Evolutionary conservation across 2,888 invertebrate genomes (phyloP), one percentile per base, ranked within the genome.

Genomic region (Brachynemurus nebulosus): DNA sequence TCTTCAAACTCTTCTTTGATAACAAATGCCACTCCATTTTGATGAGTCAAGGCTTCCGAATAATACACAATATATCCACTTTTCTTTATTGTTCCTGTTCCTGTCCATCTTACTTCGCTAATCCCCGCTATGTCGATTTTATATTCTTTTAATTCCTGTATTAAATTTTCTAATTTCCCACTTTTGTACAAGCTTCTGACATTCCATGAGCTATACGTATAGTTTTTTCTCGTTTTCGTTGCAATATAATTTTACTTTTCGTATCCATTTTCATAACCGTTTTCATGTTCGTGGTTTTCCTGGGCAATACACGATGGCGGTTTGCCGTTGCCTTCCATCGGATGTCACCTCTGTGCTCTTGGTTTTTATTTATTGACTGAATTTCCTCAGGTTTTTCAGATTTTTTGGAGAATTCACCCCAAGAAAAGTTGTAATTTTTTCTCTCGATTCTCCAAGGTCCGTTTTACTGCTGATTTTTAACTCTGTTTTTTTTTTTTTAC

Each of bases 361-460:
- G 3, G 4, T 4, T 12, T 3, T 23, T 23, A 23, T 23, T 23
- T 23, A 23, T 23, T 34, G 16, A 34, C 34, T 34, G n/a, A 34
- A 34, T 5, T 34, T 5, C 34, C 34, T n/a, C n/a, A n/a, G n/a
- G 34, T 12, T 12, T 14, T 34, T 34, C n/a, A n/a, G n/a, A n/a
- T n/a, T n/a, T n/a, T 5, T 5, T 34, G n/a, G 5, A 8, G 34
- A 8, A 7, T 7, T 7, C 2, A 3, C 11, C 16, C 35, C 35
- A 8, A 36, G 17, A 36, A 36, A 36, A 36, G 36, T 12, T 4
- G 17, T 36, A 16, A 36, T 36, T 36, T 36, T 36, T 4, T 36
- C 36, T 11, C 11, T 7, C 6, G 11, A n/a, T 16, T 36, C 1
- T 36, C 17, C 11, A 4, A 6, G 2, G 17, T 36, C 17, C 17